Conservation (phyloP, 2,797 vertebrate species). For the Psittacula echo region DNA sequence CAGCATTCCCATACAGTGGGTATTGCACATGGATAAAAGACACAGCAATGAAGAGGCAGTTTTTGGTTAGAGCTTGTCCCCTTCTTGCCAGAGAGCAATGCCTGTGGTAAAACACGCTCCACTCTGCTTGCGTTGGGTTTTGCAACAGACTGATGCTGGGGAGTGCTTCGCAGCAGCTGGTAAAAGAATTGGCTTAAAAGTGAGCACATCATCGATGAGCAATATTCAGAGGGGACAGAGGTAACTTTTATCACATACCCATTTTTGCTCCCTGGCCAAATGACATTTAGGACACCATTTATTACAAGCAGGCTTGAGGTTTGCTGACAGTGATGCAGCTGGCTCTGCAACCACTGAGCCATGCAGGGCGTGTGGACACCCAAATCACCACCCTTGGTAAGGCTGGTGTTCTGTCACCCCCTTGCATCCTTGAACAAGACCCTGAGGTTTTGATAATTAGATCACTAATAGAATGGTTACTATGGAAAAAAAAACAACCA, state of each 20-base stretch:
- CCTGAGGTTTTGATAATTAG: background rate
- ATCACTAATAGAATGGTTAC: background rate
- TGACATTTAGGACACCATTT: accelerated
- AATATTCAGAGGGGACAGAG: background rate
- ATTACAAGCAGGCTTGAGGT: background rate
- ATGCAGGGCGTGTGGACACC: background rate
- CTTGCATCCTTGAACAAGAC: background rate
- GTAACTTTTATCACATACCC: background rate
- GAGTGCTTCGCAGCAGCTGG: background rate
- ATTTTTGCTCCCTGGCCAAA: background rate
- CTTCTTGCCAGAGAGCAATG: background rate
- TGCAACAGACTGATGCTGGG: background rate
- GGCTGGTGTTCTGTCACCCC: background rate
- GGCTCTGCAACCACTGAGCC: background rate
- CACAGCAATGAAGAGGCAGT: background rate
- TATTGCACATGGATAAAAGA: background rate
- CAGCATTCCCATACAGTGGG: background rate
- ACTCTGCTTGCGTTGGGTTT: background rate
- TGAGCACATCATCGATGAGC: background rate
- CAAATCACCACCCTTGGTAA: background rate
- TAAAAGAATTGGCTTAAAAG: background rate
- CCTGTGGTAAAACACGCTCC: accelerated
- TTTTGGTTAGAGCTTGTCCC: background rate
- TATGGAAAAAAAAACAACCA: background rate
- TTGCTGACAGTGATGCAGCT: background rate